A percentile compares a stretch with the other conserved stretches of the same genome.
Conservation (phyloP, 2,888 invertebrate species). For the Eretmocerus hayati region DNA sequence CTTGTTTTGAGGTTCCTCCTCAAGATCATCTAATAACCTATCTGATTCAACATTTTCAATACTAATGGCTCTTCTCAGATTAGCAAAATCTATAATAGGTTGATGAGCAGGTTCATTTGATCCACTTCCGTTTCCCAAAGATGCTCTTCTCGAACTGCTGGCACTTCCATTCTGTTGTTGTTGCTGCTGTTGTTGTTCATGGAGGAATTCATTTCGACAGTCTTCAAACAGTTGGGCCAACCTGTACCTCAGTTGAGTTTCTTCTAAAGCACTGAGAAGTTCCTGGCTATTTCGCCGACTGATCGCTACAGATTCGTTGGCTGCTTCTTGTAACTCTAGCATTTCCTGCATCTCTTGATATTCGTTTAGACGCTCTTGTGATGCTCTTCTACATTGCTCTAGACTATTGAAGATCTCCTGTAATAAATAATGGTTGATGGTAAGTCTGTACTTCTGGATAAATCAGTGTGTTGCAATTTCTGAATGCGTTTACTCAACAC, state of each 20-base stretch:
- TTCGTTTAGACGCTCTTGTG: conserved; percentile 38
- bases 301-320: not conserved
- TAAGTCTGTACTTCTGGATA: too few relatives aligned
- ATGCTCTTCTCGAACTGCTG: conserved; percentile 29
- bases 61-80: conserved; percentile 62
- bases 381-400: conserved; percentile 40
- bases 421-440: too few relatives aligned
- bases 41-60: conserved; percentile 78
- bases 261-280: conserved; percentile 36
- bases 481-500: too few relatives aligned
- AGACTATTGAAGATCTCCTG: conserved; percentile 44
- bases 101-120: not conserved
- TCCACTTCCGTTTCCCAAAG: conserved; percentile 36
- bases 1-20: conserved; percentile 58
- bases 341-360: conserved; percentile 39
- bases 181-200: not conserved
- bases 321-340: conserved; percentile 29
- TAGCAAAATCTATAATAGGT: conserved; percentile 34
- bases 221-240: conserved; percentile 33
- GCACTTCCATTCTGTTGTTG: not conserved
- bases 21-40: conserved; percentile 64
- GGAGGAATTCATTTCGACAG: not conserved
- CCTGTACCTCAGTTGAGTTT: conserved; percentile 35
- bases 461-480: too few relatives aligned
- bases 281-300: conserved; percentile 39